Evolutionary conservation across 2,113 vertebrate species (phyloP), one percentile per base, ranked within the genome.

Genomic region (Rallus limicola): DNA sequence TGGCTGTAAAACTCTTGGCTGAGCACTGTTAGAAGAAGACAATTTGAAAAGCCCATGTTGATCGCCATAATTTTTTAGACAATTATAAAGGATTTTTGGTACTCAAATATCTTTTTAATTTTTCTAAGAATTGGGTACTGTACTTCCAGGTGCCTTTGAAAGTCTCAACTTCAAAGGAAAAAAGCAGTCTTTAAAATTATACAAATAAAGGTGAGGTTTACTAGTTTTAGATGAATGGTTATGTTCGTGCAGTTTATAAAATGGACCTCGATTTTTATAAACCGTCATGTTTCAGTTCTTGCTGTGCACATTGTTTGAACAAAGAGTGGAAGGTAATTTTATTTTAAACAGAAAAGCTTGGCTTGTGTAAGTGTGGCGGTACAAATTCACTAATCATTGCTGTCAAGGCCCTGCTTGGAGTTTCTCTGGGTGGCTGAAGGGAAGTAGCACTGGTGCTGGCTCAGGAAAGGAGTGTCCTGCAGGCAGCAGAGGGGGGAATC

Each of bases 391-490:
- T 62, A 9, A 63, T 65, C 15, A 2, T 29, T 50, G 60, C 60
- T 83, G 55, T 56, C 17, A 16, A 2, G 67, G 40, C 19, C 46
- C n/a, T 69, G 0, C 55, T 34, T 65, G 75, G 48, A 38, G 18
- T 0, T 2, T 1, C 16, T 1, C 20, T 9, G 63, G 46, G 2
- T n/a, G 38, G 70, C 67, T 23, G 74, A 11, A 24, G 64, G 64
- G 77, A 5, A 3, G 8, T 3, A 17, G 34, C 68, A 36, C 16
- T 1, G 3, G 26, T 14, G 40, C 34, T 50, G 8, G 68, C 53
- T 42, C 11, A 1, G 42, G 81, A 50, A 13, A 2, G 0, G 19
- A 52, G 33, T 16, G 0, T 15, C 1, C 65, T 4, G 63, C 53
- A 28, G 44, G 67, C 5, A 3, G 38, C 11, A 4, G 28, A 12